Evolutionary conservation across 2,888 invertebrate species (phyloP), one percentile per base, ranked within the genome.

Genomic region (Brenthis daphne): DNA sequence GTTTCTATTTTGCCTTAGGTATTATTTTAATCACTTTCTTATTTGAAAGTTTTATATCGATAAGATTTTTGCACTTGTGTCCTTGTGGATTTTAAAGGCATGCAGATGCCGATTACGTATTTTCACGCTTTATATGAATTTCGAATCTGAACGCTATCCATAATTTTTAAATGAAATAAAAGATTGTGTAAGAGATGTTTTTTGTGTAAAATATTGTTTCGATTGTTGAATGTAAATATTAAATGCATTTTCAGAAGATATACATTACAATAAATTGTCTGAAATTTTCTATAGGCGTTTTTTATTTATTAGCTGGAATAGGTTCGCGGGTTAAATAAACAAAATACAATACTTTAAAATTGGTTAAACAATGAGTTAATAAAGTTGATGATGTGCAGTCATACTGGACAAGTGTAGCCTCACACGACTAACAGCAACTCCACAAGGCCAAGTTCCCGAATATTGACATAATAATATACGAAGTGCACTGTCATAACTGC

Each of bases 391-490:
- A 90, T 91, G 92, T 92, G 92, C 81, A 83, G 86, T 87, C 86
- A 83, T 85, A 65, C 83, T 85, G 85, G 85, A 82, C 83, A 83
- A 80, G 83, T 87, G 89, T 88, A 90, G 89, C 86, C 92, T 92
- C 88, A 92, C 91, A 92, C 84, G 83, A 93, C 92, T 93, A 93
- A 93, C 92, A 87, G 88, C 90, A 88, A 88, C 90, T 92, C 93
- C 93, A 93, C 93, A 93, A 93, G 93, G 93, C 93, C 93, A 93
- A 92, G 93, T 90, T 85, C 90, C 93, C 87, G 86, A 88, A 87
- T 90, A 86, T 88, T 86, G 79, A 87, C 82, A 86, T 88, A 90
- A 90, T 88, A 88, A 82, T 86, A 43, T 87, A 82, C 82, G 85
- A 89, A 88, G 85, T 89, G 92, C 92, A 92, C 92, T 87, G 84